These are phyloP conservation scores for Chalcosyrphus nemorum DNA, from an alignment of 2,888 invertebrate genomes.

Conservation along the genomic window DNA sequence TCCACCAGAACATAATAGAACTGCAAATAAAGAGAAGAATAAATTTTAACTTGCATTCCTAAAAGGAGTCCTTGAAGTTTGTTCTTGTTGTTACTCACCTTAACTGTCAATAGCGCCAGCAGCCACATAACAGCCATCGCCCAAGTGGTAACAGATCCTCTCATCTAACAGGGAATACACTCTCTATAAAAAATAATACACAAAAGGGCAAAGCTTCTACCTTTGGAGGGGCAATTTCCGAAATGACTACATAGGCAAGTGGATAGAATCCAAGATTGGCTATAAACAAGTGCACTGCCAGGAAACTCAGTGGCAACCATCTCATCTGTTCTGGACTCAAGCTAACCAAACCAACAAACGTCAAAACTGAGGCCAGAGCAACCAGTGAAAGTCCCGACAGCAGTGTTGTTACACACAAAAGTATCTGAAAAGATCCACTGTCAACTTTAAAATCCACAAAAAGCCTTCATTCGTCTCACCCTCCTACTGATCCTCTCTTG, in stretches of 20 bases:
- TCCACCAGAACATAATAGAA: slow-evolving; percentile 74
- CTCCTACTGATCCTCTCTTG: slow-evolving; percentile 76
- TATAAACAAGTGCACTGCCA: slow-evolving; percentile 75
- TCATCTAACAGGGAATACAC: too few relatives aligned
- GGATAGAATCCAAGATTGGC: slow-evolving; percentile 78
- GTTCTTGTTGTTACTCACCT: too few relatives aligned
- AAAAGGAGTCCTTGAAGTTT: too few relatives aligned
- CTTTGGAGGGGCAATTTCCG: slow-evolving; percentile 78
- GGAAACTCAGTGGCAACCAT: slow-evolving; percentile 75
- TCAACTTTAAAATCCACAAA: background rate
- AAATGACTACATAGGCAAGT: slow-evolving; percentile 76
- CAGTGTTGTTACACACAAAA: slow-evolving; percentile 76
- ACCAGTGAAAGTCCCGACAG: slow-evolving; percentile 75
- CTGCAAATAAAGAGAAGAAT: slow-evolving; percentile 34
- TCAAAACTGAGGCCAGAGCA: slow-evolving; percentile 73
- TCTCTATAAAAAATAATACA: background rate
- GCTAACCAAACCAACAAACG: slow-evolving; percentile 43
- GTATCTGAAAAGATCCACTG: slow-evolving; percentile 72
- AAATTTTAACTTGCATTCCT: background rate
- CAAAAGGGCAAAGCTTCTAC: slow-evolving; percentile 64
- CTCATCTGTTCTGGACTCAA: slow-evolving; percentile 63
- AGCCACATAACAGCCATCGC: slow-evolving; percentile 55
- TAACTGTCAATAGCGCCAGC: slow-evolving; percentile 54
- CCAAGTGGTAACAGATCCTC: slow-evolving; percentile 5
- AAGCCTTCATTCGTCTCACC: slow-evolving; percentile 67